Percentiles rank a stretch among this genome's conserved stretches.
These are phyloP conservation scores for Orestias chungarensis DNA, from an alignment of 2,797 vertebrate species.

Conservation along the genomic window DNA sequence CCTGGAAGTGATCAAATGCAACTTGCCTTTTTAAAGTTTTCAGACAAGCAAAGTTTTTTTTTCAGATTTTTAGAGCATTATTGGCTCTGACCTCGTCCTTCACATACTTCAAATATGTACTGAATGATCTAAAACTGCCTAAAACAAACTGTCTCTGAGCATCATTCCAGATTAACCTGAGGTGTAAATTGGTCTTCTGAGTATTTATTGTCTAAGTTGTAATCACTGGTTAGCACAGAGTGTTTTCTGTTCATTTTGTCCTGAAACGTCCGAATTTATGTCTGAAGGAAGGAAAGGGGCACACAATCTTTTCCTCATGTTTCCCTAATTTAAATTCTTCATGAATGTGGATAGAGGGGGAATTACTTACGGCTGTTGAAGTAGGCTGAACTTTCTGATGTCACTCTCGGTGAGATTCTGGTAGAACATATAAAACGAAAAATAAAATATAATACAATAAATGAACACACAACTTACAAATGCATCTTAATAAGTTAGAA, in stretches of 20 bases:
- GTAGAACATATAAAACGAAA: conserved; percentile 38
- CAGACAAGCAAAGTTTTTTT: neutral
- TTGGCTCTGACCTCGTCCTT: neutral
- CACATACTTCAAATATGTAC: too few species aligned
- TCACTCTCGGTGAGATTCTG: conserved; percentile 83
- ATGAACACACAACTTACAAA: neutral
- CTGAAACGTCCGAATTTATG: neutral
- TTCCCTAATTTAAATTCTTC: neutral
- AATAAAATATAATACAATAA: too few species aligned
- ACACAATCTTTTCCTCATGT: too few species aligned
- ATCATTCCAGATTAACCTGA: too few species aligned
- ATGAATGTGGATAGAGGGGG: neutral
- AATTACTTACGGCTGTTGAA: conserved; percentile 85
- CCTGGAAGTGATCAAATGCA: too few species aligned
- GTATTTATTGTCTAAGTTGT: neutral
- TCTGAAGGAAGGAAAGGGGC: neutral
- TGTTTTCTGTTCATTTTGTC: neutral
- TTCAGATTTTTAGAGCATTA: neutral
- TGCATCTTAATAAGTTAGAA: neutral
- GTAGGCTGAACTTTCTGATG: conserved; percentile 81
- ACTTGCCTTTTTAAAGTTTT: neutral
- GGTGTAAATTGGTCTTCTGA: too few species aligned
- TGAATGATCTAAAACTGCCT: too few species aligned
- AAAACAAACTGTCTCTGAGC: too few species aligned
- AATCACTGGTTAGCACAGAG: neutral